phyloP scores from a whole-genome alignment of 1,140 invertebrate species.

The Arion vulgaris region DNA sequence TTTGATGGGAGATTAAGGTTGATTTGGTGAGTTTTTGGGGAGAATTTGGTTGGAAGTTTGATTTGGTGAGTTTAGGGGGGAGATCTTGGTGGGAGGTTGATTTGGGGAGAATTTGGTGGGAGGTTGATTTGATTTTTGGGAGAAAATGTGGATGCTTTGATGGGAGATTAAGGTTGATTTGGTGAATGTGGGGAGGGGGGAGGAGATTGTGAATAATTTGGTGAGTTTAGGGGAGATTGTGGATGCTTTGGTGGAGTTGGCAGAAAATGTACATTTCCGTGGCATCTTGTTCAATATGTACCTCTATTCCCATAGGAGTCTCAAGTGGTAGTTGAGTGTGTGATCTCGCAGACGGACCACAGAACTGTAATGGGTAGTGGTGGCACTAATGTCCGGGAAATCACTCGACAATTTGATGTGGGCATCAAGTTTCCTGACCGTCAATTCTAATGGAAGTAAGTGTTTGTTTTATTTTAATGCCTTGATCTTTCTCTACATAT shows the following conservation, averaged over 20 bases:
- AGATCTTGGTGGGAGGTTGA: not conserved
- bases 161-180: not conserved
- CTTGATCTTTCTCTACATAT: too few relatives aligned
- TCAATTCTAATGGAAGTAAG: slow-evolving; percentile 62
- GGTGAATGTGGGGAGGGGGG: not conserved
- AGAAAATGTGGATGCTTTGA: not conserved
- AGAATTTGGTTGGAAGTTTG: not conserved
- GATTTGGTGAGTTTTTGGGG: not conserved
- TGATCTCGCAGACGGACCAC: slow-evolving; percentile 70
- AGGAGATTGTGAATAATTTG: not conserved
- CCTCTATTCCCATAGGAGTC: slow-evolving; percentile 58
- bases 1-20: not conserved
- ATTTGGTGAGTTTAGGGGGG: not conserved
- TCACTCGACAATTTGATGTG: slow-evolving; percentile 68
- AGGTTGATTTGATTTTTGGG: not conserved
- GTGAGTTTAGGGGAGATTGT: not conserved
- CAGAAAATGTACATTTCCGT: too few relatives aligned
- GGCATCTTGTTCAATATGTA: not conserved
- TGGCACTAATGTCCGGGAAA: slow-evolving; percentile 69
- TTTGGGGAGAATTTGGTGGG: not conserved
- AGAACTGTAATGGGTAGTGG: slow-evolving; percentile 72
- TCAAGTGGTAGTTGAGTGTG: slow-evolving; percentile 70
- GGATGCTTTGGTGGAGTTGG: not conserved
- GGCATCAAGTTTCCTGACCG: slow-evolving; percentile 73
- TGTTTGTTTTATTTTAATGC: too few relatives aligned